Conservation (phyloP, 2,888 invertebrate species). For the Melanophora roralis region DNA sequence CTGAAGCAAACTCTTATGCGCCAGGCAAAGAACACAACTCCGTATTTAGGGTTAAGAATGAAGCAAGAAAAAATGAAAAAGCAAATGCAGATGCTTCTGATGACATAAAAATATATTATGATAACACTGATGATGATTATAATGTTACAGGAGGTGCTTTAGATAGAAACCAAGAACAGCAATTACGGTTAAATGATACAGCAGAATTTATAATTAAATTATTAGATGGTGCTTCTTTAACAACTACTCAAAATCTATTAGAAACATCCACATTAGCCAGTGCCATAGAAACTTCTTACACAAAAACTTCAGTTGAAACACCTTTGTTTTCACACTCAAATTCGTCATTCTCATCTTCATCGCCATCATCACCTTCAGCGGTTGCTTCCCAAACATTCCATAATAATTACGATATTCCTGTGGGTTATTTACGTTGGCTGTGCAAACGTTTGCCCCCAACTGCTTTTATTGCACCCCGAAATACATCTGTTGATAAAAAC, state of each 20-base stretch:
- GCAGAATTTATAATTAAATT: conserved; percentile 5
- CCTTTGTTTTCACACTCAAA: not conserved
- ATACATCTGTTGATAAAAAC: not conserved
- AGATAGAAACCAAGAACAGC: not conserved
- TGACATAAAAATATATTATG: conserved; percentile 14
- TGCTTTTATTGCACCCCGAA: not conserved
- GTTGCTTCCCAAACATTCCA: conserved; percentile 8
- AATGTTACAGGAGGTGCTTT: conserved; percentile 26
- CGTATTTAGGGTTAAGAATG: not conserved
- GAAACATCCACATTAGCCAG: not conserved
- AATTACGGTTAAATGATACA: not conserved
- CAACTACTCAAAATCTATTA: not conserved
- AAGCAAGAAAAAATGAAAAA: not conserved
- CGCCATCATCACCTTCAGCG: not conserved
- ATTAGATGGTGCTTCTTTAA: not conserved
- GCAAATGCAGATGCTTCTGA: not conserved
- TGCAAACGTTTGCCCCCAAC: conserved; percentile 40
- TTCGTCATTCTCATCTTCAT: not conserved
- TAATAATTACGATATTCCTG: conserved; percentile 45
- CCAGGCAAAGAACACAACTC: not conserved
- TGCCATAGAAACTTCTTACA: not conserved
- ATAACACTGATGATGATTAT: conserved; percentile 39
- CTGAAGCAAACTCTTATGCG: not conserved
- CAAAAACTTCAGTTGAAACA: not conserved
- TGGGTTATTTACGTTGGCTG: conserved; percentile 52